Percentiles rank a stretch among this genome's conserved stretches.
phyloP scores from a whole-genome alignment of 1,140 invertebrate species.

The Magallana gigas region DNA sequence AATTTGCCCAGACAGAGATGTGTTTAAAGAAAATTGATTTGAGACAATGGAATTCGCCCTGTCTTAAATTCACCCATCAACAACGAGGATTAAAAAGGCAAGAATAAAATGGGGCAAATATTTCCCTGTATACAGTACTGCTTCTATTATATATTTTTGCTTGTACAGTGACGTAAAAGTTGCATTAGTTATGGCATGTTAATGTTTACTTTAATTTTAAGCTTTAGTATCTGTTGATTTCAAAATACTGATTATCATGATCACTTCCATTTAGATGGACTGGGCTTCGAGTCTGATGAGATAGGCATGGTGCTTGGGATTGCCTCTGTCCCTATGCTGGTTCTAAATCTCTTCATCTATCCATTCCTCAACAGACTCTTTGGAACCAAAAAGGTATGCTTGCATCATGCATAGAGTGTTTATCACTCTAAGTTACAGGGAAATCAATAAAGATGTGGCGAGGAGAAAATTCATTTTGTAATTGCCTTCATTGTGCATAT shows the following conservation, averaged over 20 bases:
- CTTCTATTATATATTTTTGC: too few species aligned
- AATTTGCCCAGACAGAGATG: too few species aligned
- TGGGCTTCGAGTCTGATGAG: conserved; percentile 70
- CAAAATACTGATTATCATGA: neutral
- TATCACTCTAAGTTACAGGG: neutral
- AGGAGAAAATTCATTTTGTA: too few species aligned
- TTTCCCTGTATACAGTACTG: too few species aligned
- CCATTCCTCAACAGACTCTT: conserved; percentile 64
- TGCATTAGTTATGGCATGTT: too few species aligned
- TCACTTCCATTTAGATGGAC: conserved; percentile 67
- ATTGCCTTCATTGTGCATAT: too few species aligned
- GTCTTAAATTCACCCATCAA: too few species aligned
- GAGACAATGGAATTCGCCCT: too few species aligned
- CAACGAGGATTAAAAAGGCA: too few species aligned
- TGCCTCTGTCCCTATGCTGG: conserved; percentile 67
- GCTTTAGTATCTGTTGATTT: neutral
- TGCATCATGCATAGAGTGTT: neutral
- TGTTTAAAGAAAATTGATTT: too few species aligned
- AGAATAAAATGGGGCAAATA: too few species aligned
- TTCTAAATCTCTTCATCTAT: conserved; percentile 72
- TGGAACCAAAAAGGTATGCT: conserved; percentile 70
- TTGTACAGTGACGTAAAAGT: too few species aligned
- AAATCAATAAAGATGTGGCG: neutral
- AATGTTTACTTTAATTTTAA: neutral
- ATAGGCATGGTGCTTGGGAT: conserved; percentile 70